These are phyloP conservation scores for Trididemnum clinides DNA, from an alignment of 23 tunicate species.

Conservation along the genomic window DNA sequence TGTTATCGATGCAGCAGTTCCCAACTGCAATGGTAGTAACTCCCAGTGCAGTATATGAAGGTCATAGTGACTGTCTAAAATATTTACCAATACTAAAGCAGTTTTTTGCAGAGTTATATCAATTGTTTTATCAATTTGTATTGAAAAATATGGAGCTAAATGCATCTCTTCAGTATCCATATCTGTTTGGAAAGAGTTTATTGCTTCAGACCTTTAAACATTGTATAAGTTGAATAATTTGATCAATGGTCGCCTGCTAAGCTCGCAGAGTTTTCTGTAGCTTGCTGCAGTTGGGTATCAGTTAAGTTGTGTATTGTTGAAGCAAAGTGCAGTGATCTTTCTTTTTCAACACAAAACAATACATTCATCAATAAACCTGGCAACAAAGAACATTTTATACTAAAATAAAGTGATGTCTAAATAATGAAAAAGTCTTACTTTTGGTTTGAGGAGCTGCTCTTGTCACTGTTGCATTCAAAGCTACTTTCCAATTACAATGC, in stretches of 20 bases:
- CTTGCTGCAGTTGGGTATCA: not conserved
- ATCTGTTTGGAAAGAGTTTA: not conserved
- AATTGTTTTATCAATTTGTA: not conserved
- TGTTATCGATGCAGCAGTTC: not conserved
- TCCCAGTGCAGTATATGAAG: not conserved
- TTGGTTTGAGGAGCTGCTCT: too few species aligned
- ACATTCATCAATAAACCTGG: slow-evolving; percentile 4
- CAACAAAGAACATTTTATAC: too few species aligned
- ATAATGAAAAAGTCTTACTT: too few species aligned
- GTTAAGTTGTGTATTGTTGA: not conserved
- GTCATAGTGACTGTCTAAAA: not conserved
- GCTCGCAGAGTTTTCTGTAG: not conserved
- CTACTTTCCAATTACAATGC: too few species aligned
- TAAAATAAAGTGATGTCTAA: too few species aligned
- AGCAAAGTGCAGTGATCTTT: not conserved
- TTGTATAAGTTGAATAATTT: not conserved
- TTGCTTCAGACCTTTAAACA: not conserved
- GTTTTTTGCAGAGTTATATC: not conserved
- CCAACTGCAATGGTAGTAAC: not conserved
- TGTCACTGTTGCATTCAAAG: too few species aligned
- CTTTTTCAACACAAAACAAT: not conserved
- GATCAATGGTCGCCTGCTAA: not conserved
- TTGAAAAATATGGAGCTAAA: not conserved
- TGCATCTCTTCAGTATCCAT: not conserved
- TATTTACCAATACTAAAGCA: slow-evolving; percentile 1